A percentile compares a stretch with the other conserved stretches of the same genome.
Conservation (phyloP, 2,113 vertebrate species). For the Odontophorus gujanensis region DNA sequence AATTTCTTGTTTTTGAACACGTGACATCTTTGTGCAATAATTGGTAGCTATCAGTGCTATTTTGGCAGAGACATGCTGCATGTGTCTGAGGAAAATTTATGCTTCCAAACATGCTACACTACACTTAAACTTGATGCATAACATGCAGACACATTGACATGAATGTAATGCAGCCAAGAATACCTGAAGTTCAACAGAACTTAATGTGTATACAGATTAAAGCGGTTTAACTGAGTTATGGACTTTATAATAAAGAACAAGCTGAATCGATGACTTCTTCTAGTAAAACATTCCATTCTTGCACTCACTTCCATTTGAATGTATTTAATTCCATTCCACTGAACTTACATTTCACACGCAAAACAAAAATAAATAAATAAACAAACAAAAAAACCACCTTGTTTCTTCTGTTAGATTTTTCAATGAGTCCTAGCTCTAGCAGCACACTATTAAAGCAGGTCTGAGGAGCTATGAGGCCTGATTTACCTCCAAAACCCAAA, state of each 20-base stretch:
- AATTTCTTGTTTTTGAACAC: not conserved
- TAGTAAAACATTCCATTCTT: not conserved
- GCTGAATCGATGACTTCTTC: not conserved
- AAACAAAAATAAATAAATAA: no score
- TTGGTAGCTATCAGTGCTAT: slow-evolving; percentile 34
- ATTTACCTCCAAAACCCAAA: not conserved
- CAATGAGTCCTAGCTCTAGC: not conserved
- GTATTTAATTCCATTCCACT: no score
- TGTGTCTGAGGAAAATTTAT: slow-evolving; percentile 36
- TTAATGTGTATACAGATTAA: not conserved
- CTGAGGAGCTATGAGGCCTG: not conserved
- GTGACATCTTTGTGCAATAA: slow-evolving; percentile 16
- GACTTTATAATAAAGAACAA: not conserved
- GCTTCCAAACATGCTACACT: slow-evolving; percentile 19
- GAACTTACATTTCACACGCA: not conserved
- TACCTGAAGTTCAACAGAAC: slow-evolving; percentile 33
- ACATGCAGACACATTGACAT: slow-evolving; percentile 47
- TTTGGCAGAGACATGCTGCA: slow-evolving; percentile 23
- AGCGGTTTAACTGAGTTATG: not conserved
- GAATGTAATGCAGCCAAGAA: slow-evolving; percentile 32
- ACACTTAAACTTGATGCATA: slow-evolving; percentile 66
- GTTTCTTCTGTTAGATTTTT: not conserved
- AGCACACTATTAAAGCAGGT: not conserved
- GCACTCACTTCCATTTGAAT: not conserved
- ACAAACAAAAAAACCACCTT: not conserved